phyloP scores from a whole-genome alignment of 1,140 invertebrate genomes.

The Zophobas morio region DNA sequence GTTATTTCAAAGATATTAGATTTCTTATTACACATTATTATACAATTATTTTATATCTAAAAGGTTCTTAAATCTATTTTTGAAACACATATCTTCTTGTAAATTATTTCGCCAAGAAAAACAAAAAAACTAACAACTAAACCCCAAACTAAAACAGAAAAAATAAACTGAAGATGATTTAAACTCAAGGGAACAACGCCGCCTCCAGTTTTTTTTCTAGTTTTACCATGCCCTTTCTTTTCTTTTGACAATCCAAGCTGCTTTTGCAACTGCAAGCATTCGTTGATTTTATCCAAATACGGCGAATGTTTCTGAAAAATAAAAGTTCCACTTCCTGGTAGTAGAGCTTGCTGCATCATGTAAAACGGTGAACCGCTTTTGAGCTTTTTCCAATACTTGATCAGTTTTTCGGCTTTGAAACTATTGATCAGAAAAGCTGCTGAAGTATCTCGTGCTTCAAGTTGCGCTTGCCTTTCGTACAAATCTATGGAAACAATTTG shows the following conservation, averaged over 20 bases:
- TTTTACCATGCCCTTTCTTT: not conserved
- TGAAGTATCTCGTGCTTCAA: not conserved
- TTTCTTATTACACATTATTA: too few species aligned
- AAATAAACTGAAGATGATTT: not conserved
- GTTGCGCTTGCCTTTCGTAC: not conserved
- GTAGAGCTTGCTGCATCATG: slow-evolving; percentile 5
- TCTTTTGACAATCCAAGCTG: not conserved
- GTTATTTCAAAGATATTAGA: too few species aligned
- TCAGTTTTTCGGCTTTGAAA: not conserved
- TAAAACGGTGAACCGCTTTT: not conserved
- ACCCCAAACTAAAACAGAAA: not conserved
- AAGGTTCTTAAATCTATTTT: too few species aligned
- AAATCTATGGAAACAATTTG: not conserved
- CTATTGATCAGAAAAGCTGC: not conserved
- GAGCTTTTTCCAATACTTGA: not conserved
- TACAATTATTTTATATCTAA: too few species aligned
- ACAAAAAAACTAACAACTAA: not conserved
- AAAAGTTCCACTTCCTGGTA: slow-evolving; percentile 2
- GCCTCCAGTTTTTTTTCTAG: not conserved
- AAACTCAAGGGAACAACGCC: not conserved
- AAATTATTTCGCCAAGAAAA: not conserved
- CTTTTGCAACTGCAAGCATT: slow-evolving; percentile 2
- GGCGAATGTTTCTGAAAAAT: slow-evolving; percentile 29
- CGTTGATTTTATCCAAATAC: slow-evolving; percentile 2
- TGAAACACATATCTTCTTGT: too few species aligned